Evolutionary conservation across 2,113 vertebrate species (phyloP).

Genomic region (Scortum barcoo): DNA sequence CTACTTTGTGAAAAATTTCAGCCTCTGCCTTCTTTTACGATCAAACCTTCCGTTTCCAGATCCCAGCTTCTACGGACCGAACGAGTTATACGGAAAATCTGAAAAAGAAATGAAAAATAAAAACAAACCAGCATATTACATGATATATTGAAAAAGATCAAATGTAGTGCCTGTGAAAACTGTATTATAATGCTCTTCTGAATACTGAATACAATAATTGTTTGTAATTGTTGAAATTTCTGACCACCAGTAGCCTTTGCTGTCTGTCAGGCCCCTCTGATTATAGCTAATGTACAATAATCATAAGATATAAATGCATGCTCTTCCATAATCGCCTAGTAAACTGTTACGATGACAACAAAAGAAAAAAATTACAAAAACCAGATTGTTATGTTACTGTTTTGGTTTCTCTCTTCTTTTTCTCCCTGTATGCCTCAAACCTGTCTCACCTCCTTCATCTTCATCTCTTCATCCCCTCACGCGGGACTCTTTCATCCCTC

Average conservation of each 20-base stretch:
- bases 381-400: constrained; percentile 86
- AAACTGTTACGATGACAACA: constrained; percentile 92
- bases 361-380: constrained; percentile 74
- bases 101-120: constrained; percentile 85
- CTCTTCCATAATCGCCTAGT: constrained; percentile 94
- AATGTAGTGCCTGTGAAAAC: constrained; percentile 99
- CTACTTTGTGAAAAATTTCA: constrained; percentile 89
- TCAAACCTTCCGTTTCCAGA: constrained; percentile 86
- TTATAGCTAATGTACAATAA: constrained; percentile 96
- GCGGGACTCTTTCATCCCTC: constrained; percentile 12
- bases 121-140: constrained; percentile 98
- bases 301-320: constrained; percentile 98
- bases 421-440: constrained; percentile 55
- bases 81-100: constrained; percentile 84
- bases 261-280: constrained; percentile 97
- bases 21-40: constrained; percentile 94
- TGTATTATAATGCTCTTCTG: constrained; percentile 98
- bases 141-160: constrained; percentile 90
- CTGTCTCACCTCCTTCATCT: constrained; percentile 24
- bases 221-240: constrained; percentile 84
- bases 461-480: constrained; percentile 20
- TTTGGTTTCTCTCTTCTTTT: constrained; percentile 64
- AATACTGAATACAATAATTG: constrained; percentile 80
- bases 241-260: constrained; percentile 98
- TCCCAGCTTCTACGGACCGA: constrained; percentile 93